A percentile compares a stretch with the other conserved stretches of the same genome.
Conservation (phyloP, 1,140 invertebrate species). For the Bombyx mori region ASM3026992v2 NC_085107.1:4319501-4320000, state of each 20-base stretch:
- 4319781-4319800: background rate
- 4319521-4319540: too few species aligned
- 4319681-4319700: background rate
- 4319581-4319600: background rate
- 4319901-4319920: slow-evolving; percentile 28
- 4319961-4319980: slow-evolving; percentile 41
- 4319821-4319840: background rate
- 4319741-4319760: background rate
- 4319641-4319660: background rate
- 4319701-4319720: background rate
- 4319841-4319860: background rate
- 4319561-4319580: too few species aligned
- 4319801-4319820: background rate
- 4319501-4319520: too few species aligned
- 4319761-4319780: background rate
- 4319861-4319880: slow-evolving; percentile 24
- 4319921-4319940: slow-evolving; percentile 19
- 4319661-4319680: too few species aligned
- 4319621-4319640: background rate
- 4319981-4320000: slow-evolving; percentile 53
- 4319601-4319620: background rate
- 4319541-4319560: too few species aligned
- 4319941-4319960: slow-evolving; percentile 17
- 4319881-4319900: slow-evolving; percentile 19
- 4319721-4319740: background rate